These are phyloP conservation scores for Bettongia penicillata DNA, from an alignment of 2,113 vertebrate species.

Conservation along the genomic window DNA sequence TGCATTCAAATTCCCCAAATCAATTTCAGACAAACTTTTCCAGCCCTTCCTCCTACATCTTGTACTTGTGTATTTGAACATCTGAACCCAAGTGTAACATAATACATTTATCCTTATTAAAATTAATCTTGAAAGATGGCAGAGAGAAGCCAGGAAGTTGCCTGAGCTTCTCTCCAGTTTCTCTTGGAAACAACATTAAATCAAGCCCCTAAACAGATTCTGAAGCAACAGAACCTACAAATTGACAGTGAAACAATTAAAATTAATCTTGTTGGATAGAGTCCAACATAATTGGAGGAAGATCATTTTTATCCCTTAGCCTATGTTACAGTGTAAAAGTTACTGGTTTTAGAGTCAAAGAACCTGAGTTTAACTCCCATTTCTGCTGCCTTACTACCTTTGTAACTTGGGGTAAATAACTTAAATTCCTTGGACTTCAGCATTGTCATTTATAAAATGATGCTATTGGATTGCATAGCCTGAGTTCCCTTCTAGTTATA, in stretches of 20 bases:
- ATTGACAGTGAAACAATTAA: neutral
- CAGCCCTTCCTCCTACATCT: neutral
- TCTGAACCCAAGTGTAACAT: neutral
- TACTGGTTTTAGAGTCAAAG: neutral
- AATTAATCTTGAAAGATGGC: neutral
- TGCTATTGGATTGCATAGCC: neutral
- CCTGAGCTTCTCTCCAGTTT: too few relatives aligned
- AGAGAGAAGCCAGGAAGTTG: too few relatives aligned
- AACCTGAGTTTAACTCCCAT: neutral
- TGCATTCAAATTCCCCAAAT: neutral
- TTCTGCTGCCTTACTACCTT: neutral
- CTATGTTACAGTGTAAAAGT: neutral
- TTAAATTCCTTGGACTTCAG: neutral
- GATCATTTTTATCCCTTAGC: neutral
- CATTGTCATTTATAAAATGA: neutral
- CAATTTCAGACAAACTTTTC: neutral
- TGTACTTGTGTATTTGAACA: neutral
- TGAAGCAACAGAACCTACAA: too few relatives aligned
- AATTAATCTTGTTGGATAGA: neutral
- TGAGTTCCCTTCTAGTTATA: neutral
- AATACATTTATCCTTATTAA: neutral
- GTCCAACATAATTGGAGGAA: neutral
- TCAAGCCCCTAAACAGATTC: too few relatives aligned
- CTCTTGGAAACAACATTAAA: too few relatives aligned
- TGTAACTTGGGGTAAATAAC: neutral